Evolutionary conservation across 2,888 invertebrate genomes (phyloP), one percentile per base, ranked within the genome.

Genomic region (Oscheius sp.): DNA sequence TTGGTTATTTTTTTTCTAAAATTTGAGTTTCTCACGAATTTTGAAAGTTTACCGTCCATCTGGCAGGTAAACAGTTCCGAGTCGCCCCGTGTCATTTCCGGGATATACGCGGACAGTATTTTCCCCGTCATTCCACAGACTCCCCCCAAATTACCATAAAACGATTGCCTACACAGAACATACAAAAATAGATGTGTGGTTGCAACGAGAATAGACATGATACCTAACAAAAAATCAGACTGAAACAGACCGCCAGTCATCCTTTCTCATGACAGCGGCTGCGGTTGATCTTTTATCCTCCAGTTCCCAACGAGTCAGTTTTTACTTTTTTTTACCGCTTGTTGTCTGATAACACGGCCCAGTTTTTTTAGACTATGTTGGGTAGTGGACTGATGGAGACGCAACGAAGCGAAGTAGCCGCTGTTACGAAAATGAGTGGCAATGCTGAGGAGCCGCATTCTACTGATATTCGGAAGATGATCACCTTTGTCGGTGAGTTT

Each of bases 391-490:
- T 71, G 41, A 25, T 59, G 49, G 69, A 69, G 58, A 69, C 69
- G 29, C 69, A 29, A 13, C 27, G 68, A 21, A 29, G 58, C 59
- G 61, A 71, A 46, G 61, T 55, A 23, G 71, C 71, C n/a, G 63
- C 71, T 9, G 71, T 35, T 21, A 70, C 58, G 29, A 71, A 71
- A 25, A 59, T 72, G 21, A 72, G 56, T 41, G 72, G 56, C 41
- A 46, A 43, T 25, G 43, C 61, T 12, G 72, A 72, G 55, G 72
- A 64, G 56, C 53, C 53, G n/a, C 72, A 72, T 21, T 56, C 72
- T 23, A 72, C 72, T 13, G 72, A 72, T 29, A 72, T 72, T 56
- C 64, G 72, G 21, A 72, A 72, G 21, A 72, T 72, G 72, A 66
- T 72, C 55, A 27, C 66, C 18, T 72, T 66, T 53, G 49, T 72